Base-by-base conservation (phyloP, 2,113 vertebrate species). In the Macaca mulatta region DNA sequence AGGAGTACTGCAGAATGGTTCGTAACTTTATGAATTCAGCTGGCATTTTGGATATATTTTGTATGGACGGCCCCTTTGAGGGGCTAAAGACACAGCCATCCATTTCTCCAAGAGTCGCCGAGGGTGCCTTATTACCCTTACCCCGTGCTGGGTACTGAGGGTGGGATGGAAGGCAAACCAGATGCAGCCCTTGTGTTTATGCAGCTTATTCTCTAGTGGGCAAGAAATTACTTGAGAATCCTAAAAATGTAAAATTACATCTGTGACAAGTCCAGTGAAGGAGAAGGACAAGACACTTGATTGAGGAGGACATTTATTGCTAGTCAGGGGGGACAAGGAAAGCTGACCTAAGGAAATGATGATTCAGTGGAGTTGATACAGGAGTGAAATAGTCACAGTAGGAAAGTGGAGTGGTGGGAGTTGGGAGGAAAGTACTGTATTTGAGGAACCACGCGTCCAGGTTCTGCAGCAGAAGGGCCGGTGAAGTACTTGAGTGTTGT, bases 361-460 rank as follows among this genome's bases (percentile, higher is more conserved):
- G 55, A 20, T 43, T 25, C 25, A 70, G 10, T n/a, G 8, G 48
- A 85, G 43, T 22, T 48, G 67, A 18, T 1, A 18, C 0, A 16
- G 6, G 40, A 16, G 38, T 35, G 61, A 64, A 57, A 45, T 7
- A 55, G 38, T 52, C 48, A 43, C 9, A 6, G 69, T 0, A 40
- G 59, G 35, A 35, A 72, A 25, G 57, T 6, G 23, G 32, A 38
- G 35, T 14, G 3, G 9, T 14, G 30, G 23, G 35, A 20, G 2
- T 35, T 11, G 45, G 0, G 9, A 10, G 6, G 38, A 6, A 23
- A 25, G 1, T 40, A 4, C 59, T 57, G 0, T 40, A 0, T 14
- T 48, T 18, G 75, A 84, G 38, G 88, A 72, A 48, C 35, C 14
- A 12, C 5, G 0, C 10, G 25, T n/a, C 69, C 35, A 23, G 1